Evolutionary conservation across 2,113 vertebrate species (phyloP), one percentile per base, ranked within the genome.

Genomic region (Lagopus leucura): DNA sequence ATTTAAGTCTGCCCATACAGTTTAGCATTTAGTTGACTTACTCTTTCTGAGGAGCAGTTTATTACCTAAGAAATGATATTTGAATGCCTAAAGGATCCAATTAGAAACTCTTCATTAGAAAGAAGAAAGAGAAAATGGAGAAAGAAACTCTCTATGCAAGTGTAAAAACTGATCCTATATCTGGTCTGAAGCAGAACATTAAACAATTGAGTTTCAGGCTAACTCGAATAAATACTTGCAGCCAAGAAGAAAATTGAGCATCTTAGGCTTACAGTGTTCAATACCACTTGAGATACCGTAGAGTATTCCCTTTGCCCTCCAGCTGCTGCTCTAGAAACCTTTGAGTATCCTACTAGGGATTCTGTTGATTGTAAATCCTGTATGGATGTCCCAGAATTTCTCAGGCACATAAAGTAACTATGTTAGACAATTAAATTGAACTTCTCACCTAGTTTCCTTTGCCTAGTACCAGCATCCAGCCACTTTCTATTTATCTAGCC

Each of bases 401-500:
- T 80, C 38, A 77, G 28, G n/a, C 3, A 4, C 22, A 48, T 32
- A 55, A 78, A 86, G 74, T 83, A 0, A 45, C 18, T 55, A 38
- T 11, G 4, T 12, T 77, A 70, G 14, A 42, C 14, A 72, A 27
- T 58, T 57, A 86, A 66, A 77, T 54, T n/a, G 16, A 82, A n/a
- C 2, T 3, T 79, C 15, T 47, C 16, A 20, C 66, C 65, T 17
- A 74, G 32, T 34, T 76, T 63, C 13, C 19, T 82, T 70, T 79
- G 8, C 47, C 61, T 47, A 64, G 22, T 2, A 34, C 28, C 60
- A 81, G 13, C 2, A 38, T 63, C 2, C 27, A 88, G 6, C 7
- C 13, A 71, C 0, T 0, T 24, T 91, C 83, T n/a, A 34, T 50
- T 70, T 19, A 4, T 1, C 0, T 32, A 25, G 7, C 2, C 47